phyloP scores from a whole-genome alignment of 2,113 vertebrate genomes.

The Oryctolagus cuniculus region DNA sequence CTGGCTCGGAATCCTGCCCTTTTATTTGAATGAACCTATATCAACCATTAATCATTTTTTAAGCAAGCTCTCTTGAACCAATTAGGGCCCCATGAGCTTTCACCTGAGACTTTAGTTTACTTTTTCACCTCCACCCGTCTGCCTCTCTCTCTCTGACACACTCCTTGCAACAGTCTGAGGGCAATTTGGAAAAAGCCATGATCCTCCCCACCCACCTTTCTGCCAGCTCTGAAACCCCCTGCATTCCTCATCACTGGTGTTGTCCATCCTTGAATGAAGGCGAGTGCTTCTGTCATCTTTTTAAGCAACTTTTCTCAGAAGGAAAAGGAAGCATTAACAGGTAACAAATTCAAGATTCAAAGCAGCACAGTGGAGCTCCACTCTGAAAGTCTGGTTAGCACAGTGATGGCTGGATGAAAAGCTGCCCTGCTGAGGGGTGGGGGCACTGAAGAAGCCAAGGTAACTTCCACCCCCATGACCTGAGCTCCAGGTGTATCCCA shows the following conservation, averaged over 20 bases:
- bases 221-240: neutral
- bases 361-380: neutral
- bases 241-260: fast-evolving
- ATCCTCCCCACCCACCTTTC: fast-evolving
- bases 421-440: too few species aligned
- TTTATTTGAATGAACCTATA: neutral
- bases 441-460: too few species aligned
- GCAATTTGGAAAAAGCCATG: neutral
- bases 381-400: neutral
- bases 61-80: neutral
- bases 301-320: neutral
- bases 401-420: fast-evolving
- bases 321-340: neutral
- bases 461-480: too few species aligned
- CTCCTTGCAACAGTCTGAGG: neutral
- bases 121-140: neutral
- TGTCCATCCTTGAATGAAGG: fast-evolving
- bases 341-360: neutral
- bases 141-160: neutral
- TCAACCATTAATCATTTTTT: conserved; percentile 56
- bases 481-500: too few species aligned
- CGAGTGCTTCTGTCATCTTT: fast-evolving
- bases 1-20: neutral
- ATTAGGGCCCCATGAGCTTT: fast-evolving
- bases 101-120: neutral